Evolutionary conservation across 2,113 vertebrate genomes (phyloP).

Genomic region (Cebidichthys violaceus): DNA sequence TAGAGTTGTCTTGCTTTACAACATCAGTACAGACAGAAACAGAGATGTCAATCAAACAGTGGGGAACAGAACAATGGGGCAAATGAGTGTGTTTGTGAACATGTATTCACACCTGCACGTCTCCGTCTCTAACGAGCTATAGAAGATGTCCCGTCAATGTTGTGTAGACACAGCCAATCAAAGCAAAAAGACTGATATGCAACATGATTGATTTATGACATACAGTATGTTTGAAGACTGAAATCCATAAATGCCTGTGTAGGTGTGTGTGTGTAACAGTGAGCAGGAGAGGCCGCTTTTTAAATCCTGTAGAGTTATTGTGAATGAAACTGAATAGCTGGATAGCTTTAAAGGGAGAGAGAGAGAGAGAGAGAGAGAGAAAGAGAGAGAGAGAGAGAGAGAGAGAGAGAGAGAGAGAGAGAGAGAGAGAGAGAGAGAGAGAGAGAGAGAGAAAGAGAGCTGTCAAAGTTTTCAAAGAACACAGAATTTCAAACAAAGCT

Average conservation of each 20-base stretch:
- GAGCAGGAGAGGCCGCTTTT: background rate
- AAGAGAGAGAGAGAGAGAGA: background rate
- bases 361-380: background rate
- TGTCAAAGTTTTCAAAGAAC: background rate
- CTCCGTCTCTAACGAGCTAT: background rate
- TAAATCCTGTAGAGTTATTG: background rate
- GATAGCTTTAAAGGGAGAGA: background rate
- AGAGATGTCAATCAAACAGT: background rate
- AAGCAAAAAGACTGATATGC: background rate
- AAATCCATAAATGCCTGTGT: background rate
- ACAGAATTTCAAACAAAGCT: background rate
- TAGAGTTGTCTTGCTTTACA: background rate
- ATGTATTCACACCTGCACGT: background rate
- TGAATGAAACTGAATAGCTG: slow-evolving; percentile 2
- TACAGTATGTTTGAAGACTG: background rate
- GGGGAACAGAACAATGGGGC: background rate
- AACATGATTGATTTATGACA: background rate
- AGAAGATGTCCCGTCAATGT: background rate
- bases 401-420: background rate
- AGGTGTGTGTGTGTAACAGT: background rate
- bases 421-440: background rate
- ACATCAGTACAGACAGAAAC: background rate
- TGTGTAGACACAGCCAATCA: background rate
- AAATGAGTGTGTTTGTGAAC: background rate
- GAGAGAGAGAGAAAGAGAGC: background rate